Evolutionary conservation across 2,888 invertebrate genomes (phyloP), one percentile per base, ranked within the genome.

Genomic region (Drosophila demipolita): DNA sequence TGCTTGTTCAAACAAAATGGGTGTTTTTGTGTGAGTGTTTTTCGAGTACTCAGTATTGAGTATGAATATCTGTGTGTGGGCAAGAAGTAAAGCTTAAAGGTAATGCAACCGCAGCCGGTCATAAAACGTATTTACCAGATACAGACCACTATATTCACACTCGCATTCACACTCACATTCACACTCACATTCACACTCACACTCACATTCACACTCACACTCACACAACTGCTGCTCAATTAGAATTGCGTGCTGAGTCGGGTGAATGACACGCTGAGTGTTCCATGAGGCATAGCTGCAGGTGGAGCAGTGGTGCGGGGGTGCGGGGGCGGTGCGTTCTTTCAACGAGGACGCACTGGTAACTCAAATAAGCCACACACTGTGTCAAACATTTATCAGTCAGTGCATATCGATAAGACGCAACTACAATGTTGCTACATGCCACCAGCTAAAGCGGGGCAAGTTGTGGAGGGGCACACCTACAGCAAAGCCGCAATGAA

Each of bases 371-470:
- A 80, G 83, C 74, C 79, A 69, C 84, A 81, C 85, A 78, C 84
- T 78, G 87, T 81, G 87, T 83, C 85, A 87, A 85, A 85, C 85
- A 89, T 85, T 87, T 85, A 85, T 85, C 85, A 89, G 90, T 74
- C 35, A 54, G 20, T 15, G 76, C 76, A 84, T 78, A 84, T 78
- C 84, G 89, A 89, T 89, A 89, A 89, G 87, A 54, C 60, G 33
- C 20, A 20, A 52, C 83, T 67, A 89, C 90, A 89, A 87, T 74
- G 90, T 85, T 75, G 89, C 87, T 38, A 2, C 75, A 42, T 64
- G 59, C 76, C 62, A 60, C 70, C 45, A 29, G 23, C 61, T 1
- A n/a, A 17, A 12, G 3, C 8, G 35, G 7, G 8, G 20, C 6
- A 6, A 5, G 32, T 0, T 17, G 23, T 20, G 23, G 2, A n/a